phyloP scores from a whole-genome alignment of 2,888 invertebrate species.

The Cryptophagus acutangulus region DNA sequence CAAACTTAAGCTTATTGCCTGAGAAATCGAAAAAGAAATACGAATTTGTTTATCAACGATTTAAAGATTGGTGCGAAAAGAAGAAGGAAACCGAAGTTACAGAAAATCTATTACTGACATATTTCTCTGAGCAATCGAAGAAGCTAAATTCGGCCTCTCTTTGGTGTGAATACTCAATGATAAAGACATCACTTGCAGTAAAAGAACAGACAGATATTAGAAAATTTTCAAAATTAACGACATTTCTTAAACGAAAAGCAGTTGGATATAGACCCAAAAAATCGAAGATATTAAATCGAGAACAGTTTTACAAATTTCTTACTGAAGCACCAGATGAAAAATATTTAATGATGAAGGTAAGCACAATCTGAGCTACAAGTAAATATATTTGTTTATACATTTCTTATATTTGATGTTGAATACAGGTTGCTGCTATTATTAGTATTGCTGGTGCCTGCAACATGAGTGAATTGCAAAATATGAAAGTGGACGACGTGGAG shows the following conservation, averaged over 20 bases:
- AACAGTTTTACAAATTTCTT: background rate
- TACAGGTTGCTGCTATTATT: conserved; percentile 20
- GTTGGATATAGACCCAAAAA: background rate
- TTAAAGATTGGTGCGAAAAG: too few species aligned
- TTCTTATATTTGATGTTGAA: conserved; percentile 22
- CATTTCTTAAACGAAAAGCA: background rate
- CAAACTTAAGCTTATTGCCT: too few species aligned
- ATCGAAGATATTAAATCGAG: background rate
- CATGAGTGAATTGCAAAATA: conserved; percentile 17
- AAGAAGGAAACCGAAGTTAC: too few species aligned
- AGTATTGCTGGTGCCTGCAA: conserved; percentile 22
- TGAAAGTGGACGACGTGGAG: conserved; percentile 21
- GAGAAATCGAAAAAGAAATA: too few species aligned
- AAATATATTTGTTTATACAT: too few species aligned
- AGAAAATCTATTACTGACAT: too few species aligned
- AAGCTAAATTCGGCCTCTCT: too few species aligned
- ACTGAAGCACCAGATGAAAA: background rate
- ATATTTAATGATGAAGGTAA: conserved; percentile 8
- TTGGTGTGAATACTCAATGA: background rate
- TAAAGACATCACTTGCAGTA: background rate
- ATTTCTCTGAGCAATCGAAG: too few species aligned
- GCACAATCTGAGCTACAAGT: conserved; percentile 18
- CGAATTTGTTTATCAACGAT: too few species aligned
- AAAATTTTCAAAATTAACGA: background rate
- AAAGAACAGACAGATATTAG: background rate